These are phyloP conservation scores for Tamandua tetradactyla DNA, from an alignment of 2,797 vertebrate genomes.

Conservation along the genomic window DNA sequence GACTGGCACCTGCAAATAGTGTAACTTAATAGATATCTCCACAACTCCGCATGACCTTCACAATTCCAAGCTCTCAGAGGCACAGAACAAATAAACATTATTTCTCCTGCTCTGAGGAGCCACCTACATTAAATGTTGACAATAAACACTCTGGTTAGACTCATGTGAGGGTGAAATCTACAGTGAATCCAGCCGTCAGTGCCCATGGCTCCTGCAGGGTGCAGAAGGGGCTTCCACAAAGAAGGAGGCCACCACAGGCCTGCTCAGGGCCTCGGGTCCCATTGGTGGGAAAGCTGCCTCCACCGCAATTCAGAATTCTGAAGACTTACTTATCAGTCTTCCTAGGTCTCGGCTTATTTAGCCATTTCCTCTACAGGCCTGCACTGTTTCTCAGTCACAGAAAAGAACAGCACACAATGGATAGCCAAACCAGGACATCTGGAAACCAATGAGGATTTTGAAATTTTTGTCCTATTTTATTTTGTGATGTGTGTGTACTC, in stretches of 20 bases:
- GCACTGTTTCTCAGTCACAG: not conserved
- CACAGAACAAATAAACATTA: not conserved
- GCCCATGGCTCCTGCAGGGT: not conserved
- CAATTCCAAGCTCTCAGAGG: too few species aligned
- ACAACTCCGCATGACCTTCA: too few species aligned
- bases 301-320: not conserved
- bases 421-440: not conserved
- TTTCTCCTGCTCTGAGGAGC: not conserved
- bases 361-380: not conserved
- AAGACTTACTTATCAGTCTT: not conserved
- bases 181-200: not conserved
- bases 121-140: not conserved
- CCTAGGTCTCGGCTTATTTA: not conserved
- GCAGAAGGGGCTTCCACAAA: not conserved
- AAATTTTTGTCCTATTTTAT: not conserved
- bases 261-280: not conserved
- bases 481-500: not conserved
- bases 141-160: not conserved
- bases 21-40: too few species aligned
- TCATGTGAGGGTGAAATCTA: not conserved
- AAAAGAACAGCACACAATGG: not conserved
- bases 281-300: not conserved
- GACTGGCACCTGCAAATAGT: too few species aligned
- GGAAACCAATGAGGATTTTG: not conserved
- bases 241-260: not conserved